Percentiles rank a stretch among this genome's conserved stretches.
Evolutionary conservation across 2,888 invertebrate genomes (phyloP).

Genomic region (Chydorus sphaericus): DNA sequence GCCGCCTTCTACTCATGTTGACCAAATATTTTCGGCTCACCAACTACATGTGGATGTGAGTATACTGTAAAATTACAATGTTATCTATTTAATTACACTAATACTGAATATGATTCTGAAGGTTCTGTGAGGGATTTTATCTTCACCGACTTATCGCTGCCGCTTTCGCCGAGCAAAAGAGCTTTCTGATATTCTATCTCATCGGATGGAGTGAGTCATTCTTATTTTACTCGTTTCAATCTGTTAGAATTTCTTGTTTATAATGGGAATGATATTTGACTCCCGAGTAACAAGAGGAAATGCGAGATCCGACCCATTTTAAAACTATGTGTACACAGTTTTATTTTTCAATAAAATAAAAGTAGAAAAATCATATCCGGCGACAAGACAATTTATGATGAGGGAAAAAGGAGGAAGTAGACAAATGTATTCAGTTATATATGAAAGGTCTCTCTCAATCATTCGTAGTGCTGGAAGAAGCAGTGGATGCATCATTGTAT

Average conservation of each 20-base stretch:
- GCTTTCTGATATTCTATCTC: constrained; percentile 29
- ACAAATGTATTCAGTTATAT: too few species aligned
- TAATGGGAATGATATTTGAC: not conserved
- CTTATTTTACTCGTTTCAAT: not conserved
- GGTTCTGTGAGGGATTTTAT: constrained; percentile 31
- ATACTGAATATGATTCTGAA: not conserved
- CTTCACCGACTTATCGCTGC: constrained; percentile 33
- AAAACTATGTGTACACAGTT: not conserved
- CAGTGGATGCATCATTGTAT: too few species aligned
- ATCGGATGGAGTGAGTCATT: constrained; percentile 33
- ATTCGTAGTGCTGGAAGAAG: too few species aligned
- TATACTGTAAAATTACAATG: not conserved
- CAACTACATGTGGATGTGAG: constrained; percentile 35
- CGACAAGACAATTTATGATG: too few species aligned
- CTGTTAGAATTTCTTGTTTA: not conserved
- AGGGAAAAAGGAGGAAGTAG: too few species aligned
- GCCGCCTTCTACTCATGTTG: constrained; percentile 24
- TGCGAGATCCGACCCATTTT: not conserved
- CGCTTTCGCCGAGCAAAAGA: constrained; percentile 30
- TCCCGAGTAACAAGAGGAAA: not conserved
- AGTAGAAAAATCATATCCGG: too few species aligned
- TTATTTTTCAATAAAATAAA: not conserved
- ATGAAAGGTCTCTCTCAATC: too few species aligned
- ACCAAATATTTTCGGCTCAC: constrained; percentile 30
- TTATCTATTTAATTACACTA: constrained; percentile 30